Evolutionary conservation across 2,113 vertebrate species (phyloP), one percentile per base, ranked within the genome.

Genomic region (Gobiocypris rarus): DNA sequence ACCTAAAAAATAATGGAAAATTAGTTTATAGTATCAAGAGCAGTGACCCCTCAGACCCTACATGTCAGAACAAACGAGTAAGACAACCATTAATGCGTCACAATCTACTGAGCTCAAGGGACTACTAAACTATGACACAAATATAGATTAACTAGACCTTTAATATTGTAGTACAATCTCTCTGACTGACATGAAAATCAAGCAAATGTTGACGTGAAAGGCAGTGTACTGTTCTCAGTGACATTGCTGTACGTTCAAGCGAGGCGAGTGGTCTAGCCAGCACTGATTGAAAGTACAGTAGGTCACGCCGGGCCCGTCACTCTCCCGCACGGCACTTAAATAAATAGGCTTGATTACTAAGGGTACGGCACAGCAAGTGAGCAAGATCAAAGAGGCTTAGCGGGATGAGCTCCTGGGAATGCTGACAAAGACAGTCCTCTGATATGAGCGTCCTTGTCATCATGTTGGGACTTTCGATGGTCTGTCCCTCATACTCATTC

Each of bases 341-440:
- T 22, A 65, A 65, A 80, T 65, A 65, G 77, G 59, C 77, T 65
- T 80, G 41, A 65, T 80, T 65, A 80, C n/a, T 54, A 15, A 43
- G 38, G 24, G 38, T 31, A 13, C 5, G 26, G 14, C n/a, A 69
- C 8, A 69, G 58, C 4, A 45, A 69, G 61, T 52, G 26, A 69
- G 78, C 7, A 22, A 31, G 45, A 69, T 80, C 26, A 52, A 2
- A 81, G 19, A 67, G 61, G 41, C 78, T 67, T 81, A 81, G 31
- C 17, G 10, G 61, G 78, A 81, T 81, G 61, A 69, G 78, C 78
- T 67, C 9, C 19, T 65, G 26, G 61, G n/a, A 81, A 50, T 69
- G 78, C 78, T 81, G 61, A 81, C 78, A 22, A 63, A 52, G 61
- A 65, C 56, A 52, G 41, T 76, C 31, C 24, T 58, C 31, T 45